Conservation (phyloP, 2,888 invertebrate genomes). For the Dolichomitus sp. region DNA sequence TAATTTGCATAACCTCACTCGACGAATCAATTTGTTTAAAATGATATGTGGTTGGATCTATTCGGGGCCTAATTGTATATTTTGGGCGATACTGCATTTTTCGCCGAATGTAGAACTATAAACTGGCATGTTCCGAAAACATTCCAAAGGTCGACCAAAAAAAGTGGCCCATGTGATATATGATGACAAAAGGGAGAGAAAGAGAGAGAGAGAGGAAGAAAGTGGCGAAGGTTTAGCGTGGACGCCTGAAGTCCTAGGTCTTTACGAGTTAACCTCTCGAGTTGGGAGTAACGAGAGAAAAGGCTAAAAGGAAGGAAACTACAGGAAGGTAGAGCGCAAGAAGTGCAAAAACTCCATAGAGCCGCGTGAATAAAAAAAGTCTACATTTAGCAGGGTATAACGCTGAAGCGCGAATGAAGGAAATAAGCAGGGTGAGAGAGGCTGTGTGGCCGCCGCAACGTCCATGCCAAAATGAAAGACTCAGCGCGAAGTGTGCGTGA, state of each 20-base stretch:
- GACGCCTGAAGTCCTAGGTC: constrained; percentile 7
- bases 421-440: not conserved
- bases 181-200: not conserved
- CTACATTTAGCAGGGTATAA: constrained; percentile 6
- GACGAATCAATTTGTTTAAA: too few species aligned
- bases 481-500: constrained; percentile 11
- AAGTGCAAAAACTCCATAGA: constrained; percentile 10
- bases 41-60: too few species aligned
- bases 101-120: too few species aligned
- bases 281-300: constrained; percentile 15
- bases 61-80: too few species aligned
- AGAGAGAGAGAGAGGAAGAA: constrained; percentile 24
- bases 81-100: too few species aligned
- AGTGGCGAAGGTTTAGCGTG: constrained; percentile 15
- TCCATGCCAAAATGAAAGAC: constrained; percentile 11
- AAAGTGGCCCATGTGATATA: not conserved
- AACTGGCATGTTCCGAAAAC: too few species aligned
- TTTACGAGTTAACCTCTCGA: constrained; percentile 28
- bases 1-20: too few species aligned
- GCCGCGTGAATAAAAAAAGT: constrained; percentile 19
- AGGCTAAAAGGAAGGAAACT: not conserved
- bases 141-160: not conserved
- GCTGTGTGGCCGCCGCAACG: not conserved
- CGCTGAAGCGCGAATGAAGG: constrained; percentile 7
- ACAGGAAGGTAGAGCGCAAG: not conserved